Evolutionary conservation across 2,113 vertebrate genomes (phyloP), one percentile per base, ranked within the genome.

Genomic region (Coptodon bakossiorum): DNA sequence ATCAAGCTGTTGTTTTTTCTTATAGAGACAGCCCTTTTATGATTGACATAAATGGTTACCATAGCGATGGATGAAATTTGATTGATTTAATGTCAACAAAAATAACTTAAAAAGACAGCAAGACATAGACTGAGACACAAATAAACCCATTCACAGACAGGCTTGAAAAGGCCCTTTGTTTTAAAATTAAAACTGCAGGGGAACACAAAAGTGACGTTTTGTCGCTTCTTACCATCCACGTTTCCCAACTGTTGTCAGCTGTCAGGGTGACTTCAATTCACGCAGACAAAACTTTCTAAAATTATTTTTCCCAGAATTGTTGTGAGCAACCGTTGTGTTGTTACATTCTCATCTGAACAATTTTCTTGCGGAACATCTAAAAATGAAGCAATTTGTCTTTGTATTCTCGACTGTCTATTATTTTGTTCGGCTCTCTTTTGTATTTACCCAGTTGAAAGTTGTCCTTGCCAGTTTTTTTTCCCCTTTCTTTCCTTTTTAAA

Each of bases 81-180:
- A 95, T 93, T 88, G 93, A 92, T 90, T 89, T 86, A 82, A 85
- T 83, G 90, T 76, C 89, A 66, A 31, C 80, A 56, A 71, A 84
- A 90, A 89, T 81, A 91, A 34, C 85, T 88, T 78, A 57, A 88
- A 86, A 79, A 85, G 91, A 92, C 38, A 31, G 11, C 29, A 80
- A 82, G 81, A 84, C 17, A 22, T 82, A 76, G 83, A 82, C 45
- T 5, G 57, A 79, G 80, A 80, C 38, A 71, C 36, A 80, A 54
- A 89, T 71, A 38, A 48, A 80, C 3, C 29, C 83, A 14, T 89
- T 52, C 54, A 73, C 63, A 10, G 82, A 31, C 73, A 68, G 81
- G 82, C 89, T 90, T 91, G 84, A 87, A 92, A 93, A 82, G 63
- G 78, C 80, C 66, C 76, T 93, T 93, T 93, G 92, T 93, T 91